phyloP scores from a whole-genome alignment of 1,140 invertebrate species.

The Portunus trituberculatus region DNA sequence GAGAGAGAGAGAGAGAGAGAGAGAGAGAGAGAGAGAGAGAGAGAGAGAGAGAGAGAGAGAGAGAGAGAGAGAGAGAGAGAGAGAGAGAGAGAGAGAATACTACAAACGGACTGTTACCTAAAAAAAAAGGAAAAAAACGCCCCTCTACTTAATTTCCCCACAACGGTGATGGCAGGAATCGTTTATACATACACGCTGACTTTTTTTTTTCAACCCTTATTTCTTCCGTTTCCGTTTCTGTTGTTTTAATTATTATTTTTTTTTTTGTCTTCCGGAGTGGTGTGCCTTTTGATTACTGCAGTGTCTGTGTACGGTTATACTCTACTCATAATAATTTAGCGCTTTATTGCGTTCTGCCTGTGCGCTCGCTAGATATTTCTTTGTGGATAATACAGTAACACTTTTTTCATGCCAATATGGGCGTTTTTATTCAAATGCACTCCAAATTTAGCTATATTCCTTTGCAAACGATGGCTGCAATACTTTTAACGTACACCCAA shows the following conservation, averaged over 20 bases:
- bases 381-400: slow-evolving; percentile 4
- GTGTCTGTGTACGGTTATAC: not conserved
- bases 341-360: not conserved
- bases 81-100: too few species aligned
- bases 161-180: not conserved
- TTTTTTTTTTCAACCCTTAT: not conserved
- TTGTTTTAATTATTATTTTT: not conserved
- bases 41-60: not conserved
- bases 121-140: too few species aligned
- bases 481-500: not conserved
- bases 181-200: too few species aligned
- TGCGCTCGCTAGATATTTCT: not conserved
- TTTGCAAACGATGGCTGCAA: slow-evolving; percentile 2
- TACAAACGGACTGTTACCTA: too few species aligned
- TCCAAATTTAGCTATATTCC: slow-evolving; percentile 14
- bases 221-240: not conserved
- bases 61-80: not conserved
- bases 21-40: not conserved
- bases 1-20: not conserved
- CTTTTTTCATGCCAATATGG: slow-evolving; percentile 14
- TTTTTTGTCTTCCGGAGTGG: not conserved
- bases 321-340: not conserved
- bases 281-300: not conserved
- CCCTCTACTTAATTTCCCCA: not conserved
- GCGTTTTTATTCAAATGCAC: slow-evolving; percentile 14